Conservation (phyloP, 1,140 invertebrate genomes). For the Cotesia vestalis region DNA sequence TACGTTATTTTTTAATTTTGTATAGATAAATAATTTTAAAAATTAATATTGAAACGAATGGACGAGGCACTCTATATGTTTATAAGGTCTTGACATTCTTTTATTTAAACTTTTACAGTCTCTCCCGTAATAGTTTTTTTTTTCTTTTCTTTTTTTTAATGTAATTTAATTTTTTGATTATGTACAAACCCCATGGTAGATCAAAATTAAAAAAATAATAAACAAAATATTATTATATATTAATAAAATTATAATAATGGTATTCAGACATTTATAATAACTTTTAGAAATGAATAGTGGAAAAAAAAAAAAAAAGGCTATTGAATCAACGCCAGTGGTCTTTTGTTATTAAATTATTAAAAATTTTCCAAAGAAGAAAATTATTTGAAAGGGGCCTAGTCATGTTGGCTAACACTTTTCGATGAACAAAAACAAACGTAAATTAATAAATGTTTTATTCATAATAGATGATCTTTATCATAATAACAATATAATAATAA, state of each 20-base stretch:
- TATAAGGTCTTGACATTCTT: constrained; percentile 11
- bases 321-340: constrained; percentile 31
- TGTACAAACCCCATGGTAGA: constrained; percentile 56
- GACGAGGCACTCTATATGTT: not conserved
- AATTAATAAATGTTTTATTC: constrained; percentile 11
- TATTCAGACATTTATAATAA: too few species aligned
- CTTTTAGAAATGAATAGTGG: too few species aligned
- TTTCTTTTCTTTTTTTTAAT: constrained; percentile 50
- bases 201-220: constrained; percentile 39
- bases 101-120: constrained; percentile 6
- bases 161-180: constrained; percentile 39
- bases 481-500: not conserved
- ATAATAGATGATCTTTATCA: constrained; percentile 4
- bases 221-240: constrained; percentile 43
- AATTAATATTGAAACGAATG: constrained; percentile 29
- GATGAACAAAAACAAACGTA: not conserved
- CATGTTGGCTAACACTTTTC: constrained; percentile 4
- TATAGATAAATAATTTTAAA: constrained; percentile 50
- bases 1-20: constrained; percentile 67
- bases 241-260: constrained; percentile 27
- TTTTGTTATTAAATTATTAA: constrained; percentile 1
- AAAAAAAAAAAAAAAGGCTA: constrained; percentile 23
- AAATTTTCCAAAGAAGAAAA: constrained; percentile 21
- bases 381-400: constrained; percentile 10
- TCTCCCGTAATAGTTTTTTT: constrained; percentile 27